Conservation (phyloP, 1,140 invertebrate genomes). For the Drosophila littoralis region DNA sequence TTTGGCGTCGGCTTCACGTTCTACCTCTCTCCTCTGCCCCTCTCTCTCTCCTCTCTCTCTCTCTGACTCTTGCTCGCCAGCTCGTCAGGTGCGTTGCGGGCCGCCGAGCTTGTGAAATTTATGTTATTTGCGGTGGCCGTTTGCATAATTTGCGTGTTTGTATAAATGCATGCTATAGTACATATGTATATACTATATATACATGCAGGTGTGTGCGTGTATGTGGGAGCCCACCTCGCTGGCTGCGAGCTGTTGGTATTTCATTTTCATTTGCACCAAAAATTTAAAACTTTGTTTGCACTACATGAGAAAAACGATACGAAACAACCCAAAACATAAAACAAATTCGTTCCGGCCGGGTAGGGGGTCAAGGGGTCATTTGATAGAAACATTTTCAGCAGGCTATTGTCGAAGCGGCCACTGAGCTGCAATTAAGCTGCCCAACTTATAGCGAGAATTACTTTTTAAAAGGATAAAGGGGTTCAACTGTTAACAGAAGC, state of each 20-base stretch:
- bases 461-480: too few species aligned
- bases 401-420: conserved; percentile 18
- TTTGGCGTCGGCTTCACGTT: conserved; percentile 6
- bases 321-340: conserved; percentile 44
- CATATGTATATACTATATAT: conserved; percentile 10
- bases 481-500: too few species aligned
- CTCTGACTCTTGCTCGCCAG: neutral
- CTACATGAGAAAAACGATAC: conserved; percentile 41
- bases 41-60: neutral
- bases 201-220: conserved; percentile 12
- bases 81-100: conserved; percentile 67
- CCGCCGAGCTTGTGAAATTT: conserved; percentile 77
- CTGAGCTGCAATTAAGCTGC: conserved; percentile 1
- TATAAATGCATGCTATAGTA: conserved; percentile 57
- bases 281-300: conserved; percentile 70
- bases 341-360: conserved; percentile 5
- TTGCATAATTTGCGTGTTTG: conserved; percentile 82
- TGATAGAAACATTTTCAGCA: conserved; percentile 36
- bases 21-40: neutral
- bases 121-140: conserved; percentile 81
- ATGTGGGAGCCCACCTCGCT: conserved; percentile 20
- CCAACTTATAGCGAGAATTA: too few species aligned
- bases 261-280: conserved; percentile 68
- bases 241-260: conserved; percentile 64
- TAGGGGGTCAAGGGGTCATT: conserved; percentile 28